These are phyloP conservation scores for Drosophila pseudotalamancana DNA, from an alignment of 2,888 invertebrate species.

Conservation along the genomic window DNA sequence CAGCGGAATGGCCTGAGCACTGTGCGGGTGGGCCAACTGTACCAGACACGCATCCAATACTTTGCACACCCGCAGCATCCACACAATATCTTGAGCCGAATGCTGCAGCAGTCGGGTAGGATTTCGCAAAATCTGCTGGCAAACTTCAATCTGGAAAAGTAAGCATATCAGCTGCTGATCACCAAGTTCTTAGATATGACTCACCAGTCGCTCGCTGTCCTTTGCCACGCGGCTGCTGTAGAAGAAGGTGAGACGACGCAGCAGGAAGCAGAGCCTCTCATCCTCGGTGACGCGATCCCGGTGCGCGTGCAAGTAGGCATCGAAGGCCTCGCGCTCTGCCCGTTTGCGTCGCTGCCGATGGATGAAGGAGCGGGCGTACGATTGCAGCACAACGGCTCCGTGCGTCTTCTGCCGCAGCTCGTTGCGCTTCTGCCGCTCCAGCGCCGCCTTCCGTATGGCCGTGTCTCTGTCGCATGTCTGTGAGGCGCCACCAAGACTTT, in stretches of 20 bases:
- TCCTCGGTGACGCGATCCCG: conserved; percentile 84
- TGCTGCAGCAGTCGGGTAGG: conserved; percentile 81
- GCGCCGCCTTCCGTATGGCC: conserved; percentile 90
- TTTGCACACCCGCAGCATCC: conserved; percentile 83
- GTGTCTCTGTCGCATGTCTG: conserved; percentile 88
- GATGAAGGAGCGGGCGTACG: conserved; percentile 91
- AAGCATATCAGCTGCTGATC: background rate
- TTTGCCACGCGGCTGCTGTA: conserved; percentile 86
- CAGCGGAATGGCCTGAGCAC: conserved; percentile 88
- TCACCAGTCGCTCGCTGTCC: conserved; percentile 89
- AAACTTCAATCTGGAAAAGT: conserved; percentile 81
- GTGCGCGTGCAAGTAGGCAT: conserved; percentile 85
- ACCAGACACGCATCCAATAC: conserved; percentile 82
- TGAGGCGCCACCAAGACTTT: conserved; percentile 95
- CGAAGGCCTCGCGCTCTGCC: conserved; percentile 89
- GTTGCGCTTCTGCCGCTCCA: conserved; percentile 94
- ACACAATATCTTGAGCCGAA: conserved; percentile 76
- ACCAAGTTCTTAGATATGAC: background rate
- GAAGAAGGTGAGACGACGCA: conserved; percentile 91
- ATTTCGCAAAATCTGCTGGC: conserved; percentile 82
- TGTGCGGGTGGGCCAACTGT: conserved; percentile 80
- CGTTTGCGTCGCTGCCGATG: conserved; percentile 88
- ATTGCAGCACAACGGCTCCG: conserved; percentile 93
- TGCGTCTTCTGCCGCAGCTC: conserved; percentile 90
- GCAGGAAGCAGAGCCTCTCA: conserved; percentile 85